A percentile compares a stretch with the other conserved stretches of the same genome.
phyloP scores from a whole-genome alignment of 2,888 invertebrate genomes.

The Carabus problematicus region DNA sequence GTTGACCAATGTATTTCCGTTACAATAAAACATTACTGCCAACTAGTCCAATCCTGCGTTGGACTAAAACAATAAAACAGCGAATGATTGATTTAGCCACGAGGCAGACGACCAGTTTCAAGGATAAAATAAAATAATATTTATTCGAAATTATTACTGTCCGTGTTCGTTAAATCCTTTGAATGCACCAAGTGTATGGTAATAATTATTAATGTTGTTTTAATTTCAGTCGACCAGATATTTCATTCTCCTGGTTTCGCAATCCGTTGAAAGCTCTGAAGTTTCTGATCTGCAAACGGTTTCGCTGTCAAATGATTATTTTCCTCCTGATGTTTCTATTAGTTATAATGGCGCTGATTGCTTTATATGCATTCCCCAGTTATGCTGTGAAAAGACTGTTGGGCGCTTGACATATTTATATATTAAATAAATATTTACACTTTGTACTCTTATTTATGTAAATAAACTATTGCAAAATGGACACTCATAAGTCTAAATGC shows the following conservation, averaged over 20 bases:
- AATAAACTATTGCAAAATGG: not conserved
- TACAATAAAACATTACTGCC: no score
- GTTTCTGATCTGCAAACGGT: constrained; percentile 18
- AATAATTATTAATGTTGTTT: constrained; percentile 36
- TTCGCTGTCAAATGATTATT: constrained; percentile 57
- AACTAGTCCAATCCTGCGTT: constrained; percentile 9
- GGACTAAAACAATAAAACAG: constrained; percentile 13
- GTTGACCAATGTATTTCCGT: no score
- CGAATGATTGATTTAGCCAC: constrained; percentile 25
- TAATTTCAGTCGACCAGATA: constrained; percentile 66
- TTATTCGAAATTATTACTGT: not conserved
- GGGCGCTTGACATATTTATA: constrained; percentile 53
- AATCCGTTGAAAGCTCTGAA: constrained; percentile 63
- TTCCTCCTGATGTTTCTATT: constrained; percentile 53
- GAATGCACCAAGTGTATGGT: no score
- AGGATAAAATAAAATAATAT: not conserved
- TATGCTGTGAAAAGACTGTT: constrained; percentile 61
- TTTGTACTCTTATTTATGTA: not conserved
- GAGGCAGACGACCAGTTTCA: no score
- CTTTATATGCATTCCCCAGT: constrained; percentile 62
- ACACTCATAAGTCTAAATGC: not conserved
- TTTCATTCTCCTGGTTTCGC: constrained; percentile 67
- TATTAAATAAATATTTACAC: constrained; percentile 13
- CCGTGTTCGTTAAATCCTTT: no score
- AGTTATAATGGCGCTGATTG: constrained; percentile 54